phyloP scores from a whole-genome alignment of 2,113 vertebrate species.

The Microcebus tavaratra region DNA sequence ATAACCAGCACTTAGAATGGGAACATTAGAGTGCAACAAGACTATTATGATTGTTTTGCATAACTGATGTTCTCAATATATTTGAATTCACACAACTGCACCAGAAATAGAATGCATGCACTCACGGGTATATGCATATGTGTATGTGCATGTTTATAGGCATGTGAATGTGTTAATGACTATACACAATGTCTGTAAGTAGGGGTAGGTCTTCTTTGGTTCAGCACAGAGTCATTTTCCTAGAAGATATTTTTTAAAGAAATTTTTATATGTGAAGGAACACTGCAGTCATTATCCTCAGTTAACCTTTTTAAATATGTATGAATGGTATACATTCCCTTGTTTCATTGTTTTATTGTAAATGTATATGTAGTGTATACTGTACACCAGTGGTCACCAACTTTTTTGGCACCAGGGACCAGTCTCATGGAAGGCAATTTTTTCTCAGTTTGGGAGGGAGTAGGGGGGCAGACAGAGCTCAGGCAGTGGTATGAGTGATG shows the following conservation, averaged over 20 bases:
- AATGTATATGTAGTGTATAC: too few species aligned
- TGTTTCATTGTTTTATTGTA: background rate
- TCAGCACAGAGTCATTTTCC: constrained; percentile 69
- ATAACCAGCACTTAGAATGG: constrained; percentile 58
- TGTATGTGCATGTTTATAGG: constrained; percentile 28
- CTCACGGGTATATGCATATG: background rate
- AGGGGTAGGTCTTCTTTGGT: constrained; percentile 71
- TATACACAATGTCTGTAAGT: background rate
- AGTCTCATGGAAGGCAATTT: too few species aligned
- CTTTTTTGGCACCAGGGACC: too few species aligned
- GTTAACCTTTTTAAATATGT: constrained; percentile 55
- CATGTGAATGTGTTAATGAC: constrained; percentile 34
- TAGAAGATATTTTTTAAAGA: constrained; percentile 53
- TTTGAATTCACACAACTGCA: constrained; percentile 74
- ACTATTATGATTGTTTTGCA: constrained; percentile 71
- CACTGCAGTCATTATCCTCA: background rate
- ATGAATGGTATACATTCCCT: background rate
- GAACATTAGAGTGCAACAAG: constrained; percentile 70
- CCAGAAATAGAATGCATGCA: constrained; percentile 18
- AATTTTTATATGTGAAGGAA: constrained; percentile 5
- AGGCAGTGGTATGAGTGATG: too few species aligned
- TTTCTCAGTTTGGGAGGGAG: too few species aligned
- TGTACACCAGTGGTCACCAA: background rate
- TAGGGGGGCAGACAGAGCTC: too few species aligned
- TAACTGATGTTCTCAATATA: constrained; percentile 66